Conservation (phyloP, 2,888 invertebrate genomes). For the Sceliomorpha sp. region DNA sequence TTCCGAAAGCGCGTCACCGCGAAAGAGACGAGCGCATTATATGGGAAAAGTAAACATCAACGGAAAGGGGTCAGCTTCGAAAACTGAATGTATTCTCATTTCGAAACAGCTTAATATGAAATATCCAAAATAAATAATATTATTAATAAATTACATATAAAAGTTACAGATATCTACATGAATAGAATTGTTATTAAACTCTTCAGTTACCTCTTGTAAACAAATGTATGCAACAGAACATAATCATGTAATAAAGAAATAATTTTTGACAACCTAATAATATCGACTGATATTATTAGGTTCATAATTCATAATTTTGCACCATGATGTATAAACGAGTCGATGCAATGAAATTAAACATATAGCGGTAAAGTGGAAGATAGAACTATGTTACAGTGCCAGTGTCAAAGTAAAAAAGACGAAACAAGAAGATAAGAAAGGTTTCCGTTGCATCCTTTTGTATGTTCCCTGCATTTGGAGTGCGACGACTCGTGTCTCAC, state of each 20-base stretch:
- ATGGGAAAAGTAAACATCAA: conserved; percentile 68
- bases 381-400: neutral
- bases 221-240: too few species aligned
- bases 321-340: too few species aligned
- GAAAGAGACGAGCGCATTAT: conserved; percentile 59
- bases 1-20: conserved; percentile 51
- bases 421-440: conserved; percentile 20
- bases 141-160: neutral
- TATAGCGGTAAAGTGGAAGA: conserved; percentile 1
- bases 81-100: conserved; percentile 10
- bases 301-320: too few species aligned
- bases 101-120: conserved; percentile 13
- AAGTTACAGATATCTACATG: too few species aligned
- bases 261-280: too few species aligned
- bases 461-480: conserved; percentile 38
- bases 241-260: too few species aligned
- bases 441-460: conserved; percentile 35
- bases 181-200: too few species aligned
- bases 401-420: conserved; percentile 10
- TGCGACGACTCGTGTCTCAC: conserved; percentile 65
- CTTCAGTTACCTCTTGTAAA: too few species aligned
- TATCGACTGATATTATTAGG: too few species aligned
- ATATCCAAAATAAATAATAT: conserved; percentile 1
- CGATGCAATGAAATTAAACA: too few species aligned
- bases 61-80: conserved; percentile 28